Evolutionary conservation across 2,797 vertebrate genomes (phyloP).

Genomic region (Cottoperca gobio): DNA sequence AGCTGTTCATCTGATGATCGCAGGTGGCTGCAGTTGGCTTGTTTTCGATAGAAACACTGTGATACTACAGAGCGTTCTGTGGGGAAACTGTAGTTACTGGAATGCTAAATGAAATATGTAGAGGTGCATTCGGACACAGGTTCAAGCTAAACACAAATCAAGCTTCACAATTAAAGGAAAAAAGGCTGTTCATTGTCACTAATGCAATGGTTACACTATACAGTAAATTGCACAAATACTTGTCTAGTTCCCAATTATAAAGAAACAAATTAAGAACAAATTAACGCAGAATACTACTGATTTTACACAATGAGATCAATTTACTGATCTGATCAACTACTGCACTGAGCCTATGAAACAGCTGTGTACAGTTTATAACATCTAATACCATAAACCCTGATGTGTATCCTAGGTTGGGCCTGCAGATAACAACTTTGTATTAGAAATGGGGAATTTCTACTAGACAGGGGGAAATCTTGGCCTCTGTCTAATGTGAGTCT

Average conservation of each 20-base stretch:
- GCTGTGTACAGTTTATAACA: neutral
- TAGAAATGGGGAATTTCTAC: neutral
- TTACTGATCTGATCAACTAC: conserved; percentile 5
- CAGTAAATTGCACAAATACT: neutral
- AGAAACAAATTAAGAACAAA: neutral
- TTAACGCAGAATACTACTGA: neutral
- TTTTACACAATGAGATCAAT: neutral
- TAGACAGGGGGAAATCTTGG: neutral
- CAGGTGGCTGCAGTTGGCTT: conserved; percentile 31
- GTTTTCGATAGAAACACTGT: conserved; percentile 14
- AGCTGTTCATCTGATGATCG: conserved; percentile 42
- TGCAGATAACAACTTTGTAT: neutral
- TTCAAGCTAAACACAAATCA: conserved; percentile 5
- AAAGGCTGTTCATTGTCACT: neutral
- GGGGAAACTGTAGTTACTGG: neutral
- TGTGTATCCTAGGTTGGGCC: neutral
- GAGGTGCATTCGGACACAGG: neutral
- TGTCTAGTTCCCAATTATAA: neutral
- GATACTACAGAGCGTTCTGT: neutral
- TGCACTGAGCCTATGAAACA: neutral
- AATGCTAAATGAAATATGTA: neutral
- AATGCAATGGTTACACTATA: neutral
- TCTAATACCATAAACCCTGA: neutral
- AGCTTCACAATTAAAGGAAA: neutral
- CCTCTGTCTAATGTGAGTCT: neutral